Base-by-base conservation (phyloP, 2,797 vertebrate genomes). In the Danio jaintianensis region DNA sequence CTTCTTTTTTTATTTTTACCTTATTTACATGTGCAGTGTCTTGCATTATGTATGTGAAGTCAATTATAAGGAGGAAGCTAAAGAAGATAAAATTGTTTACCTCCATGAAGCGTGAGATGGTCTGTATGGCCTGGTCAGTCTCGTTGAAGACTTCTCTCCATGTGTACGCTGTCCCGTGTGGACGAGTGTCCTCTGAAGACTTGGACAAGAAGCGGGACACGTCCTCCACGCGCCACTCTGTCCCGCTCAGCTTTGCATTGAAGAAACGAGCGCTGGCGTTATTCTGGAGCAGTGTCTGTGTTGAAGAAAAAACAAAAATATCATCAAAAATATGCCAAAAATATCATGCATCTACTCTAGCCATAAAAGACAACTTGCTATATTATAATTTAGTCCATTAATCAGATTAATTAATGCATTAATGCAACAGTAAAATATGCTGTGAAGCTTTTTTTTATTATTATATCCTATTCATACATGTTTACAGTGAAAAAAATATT, bases 71-170 rank as follows among this genome's bases (percentile, higher is more conserved):
- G 29, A 29, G 29, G 3, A 29, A 29, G 29, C 29, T 29, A 29
- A 29, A n/a, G n/a, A 29, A 29, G 29, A 29, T 29, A 29, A 29
- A n/a, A 29, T 3, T 20, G 5, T 16, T 16, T 73, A 99, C 98
- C 95, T 99, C 98, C 97, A 99, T 99, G 88, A 98, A 98, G 47
- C 92, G 96, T 3, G 97, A 96, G 83, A 99, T 95, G 79, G 94
- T 98, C 82, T 92, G 94, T 82, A 99, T 91, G 82, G 96, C 96
- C 18, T 92, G 91, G 88, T 96, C 96, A 0, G 96, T 98, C 89
- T 99, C 98, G 8, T 99, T 98, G 91, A 98, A 97, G 71, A 94
- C 94, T 0, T 97, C 93, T 83, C 95, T 91, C 98, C 98, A 99
- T 29, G 96, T 98, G 68, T 96, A 96, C 1, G 85, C 85, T 0